phyloP scores from a whole-genome alignment of 2,797 vertebrate species.

The Cyprinodon diabolis region DNA sequence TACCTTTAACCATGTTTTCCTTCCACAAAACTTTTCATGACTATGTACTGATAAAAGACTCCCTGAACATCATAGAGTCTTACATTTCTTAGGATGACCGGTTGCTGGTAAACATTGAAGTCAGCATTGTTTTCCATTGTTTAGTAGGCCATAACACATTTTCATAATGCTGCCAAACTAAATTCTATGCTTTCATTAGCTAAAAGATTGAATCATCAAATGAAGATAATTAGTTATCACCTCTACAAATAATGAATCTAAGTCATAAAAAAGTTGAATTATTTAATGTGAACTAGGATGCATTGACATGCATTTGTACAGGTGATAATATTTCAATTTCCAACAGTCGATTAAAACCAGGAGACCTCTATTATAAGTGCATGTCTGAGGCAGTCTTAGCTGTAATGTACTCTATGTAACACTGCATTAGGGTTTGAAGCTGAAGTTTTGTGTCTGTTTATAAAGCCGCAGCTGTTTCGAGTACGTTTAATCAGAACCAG shows the following conservation, averaged over 20 bases:
- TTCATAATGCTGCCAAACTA: not conserved
- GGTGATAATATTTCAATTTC: not conserved
- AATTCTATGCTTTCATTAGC: not conserved
- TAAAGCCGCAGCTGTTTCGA: constrained; percentile 56
- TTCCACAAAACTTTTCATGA: not conserved
- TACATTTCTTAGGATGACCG: not conserved
- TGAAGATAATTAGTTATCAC: no score
- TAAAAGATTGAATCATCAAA: no score
- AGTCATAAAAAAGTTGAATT: no score
- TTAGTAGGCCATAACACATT: not conserved
- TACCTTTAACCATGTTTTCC: not conserved
- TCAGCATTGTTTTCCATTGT: not conserved
- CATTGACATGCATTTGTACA: not conserved
- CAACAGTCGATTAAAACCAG: not conserved
- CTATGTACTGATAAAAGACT: not conserved
- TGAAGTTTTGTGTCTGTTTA: constrained; percentile 36
- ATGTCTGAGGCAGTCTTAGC: constrained; percentile 10
- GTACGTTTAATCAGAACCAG: constrained; percentile 53
- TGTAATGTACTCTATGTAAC: constrained; percentile 6
- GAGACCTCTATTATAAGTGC: not conserved
- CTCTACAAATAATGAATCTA: no score
- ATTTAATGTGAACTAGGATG: not conserved
- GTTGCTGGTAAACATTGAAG: not conserved
- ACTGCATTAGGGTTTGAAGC: not conserved
- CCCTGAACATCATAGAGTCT: not conserved